Base-by-base conservation (phyloP, 92 coral and sea anemone species). In the Blastomussa wellsi region DNA sequence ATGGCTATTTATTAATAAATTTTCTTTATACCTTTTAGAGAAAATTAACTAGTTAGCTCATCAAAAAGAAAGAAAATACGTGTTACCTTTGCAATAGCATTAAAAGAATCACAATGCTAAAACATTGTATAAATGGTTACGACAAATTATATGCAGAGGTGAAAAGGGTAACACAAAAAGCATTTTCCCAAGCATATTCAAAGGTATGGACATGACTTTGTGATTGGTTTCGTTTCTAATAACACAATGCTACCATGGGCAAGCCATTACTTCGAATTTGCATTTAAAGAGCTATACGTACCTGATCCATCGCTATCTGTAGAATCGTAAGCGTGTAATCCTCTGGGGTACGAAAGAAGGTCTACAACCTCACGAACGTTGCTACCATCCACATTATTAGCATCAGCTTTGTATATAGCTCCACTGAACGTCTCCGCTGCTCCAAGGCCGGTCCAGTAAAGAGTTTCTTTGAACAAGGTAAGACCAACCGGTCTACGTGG, bases 401-500 rank as follows among this genome's bases (percentile, higher is more conserved):
- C 52, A 22, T 70, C 49, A 68, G 70, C 86, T 44, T 82, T 82
- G 53, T 82, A 82, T 22, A 82, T 48, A 26, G 78, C 86, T 3
- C 86, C 86, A 49, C 86, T 70, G 31, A 70, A 82, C 47, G 35
- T 70, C 77, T 82, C 67, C 75, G 28, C 48, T 14, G 68, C 42
- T 19, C 48, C 77, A 33, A 44, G 55, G n/a, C 86, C 86, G 36
- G 78, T 82, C 86, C 86, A 82, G 52, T 82, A 82, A 70, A 82
- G 86, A 26, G 78, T 82, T 35, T 41, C 86, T n/a, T 55, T 82
- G 52, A 71, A 69, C n/a, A 82, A 38, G 26, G 86, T 52, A 36
- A 82, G 78, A 31, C 86, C 86, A 15, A 55, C 86, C 7, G 86
- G 86, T 71, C 86, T 41, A 37, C 38, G 86, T n/a, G 86, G 86